Conservation (phyloP, 2,797 vertebrate species). For the Falco berigora region DNA sequence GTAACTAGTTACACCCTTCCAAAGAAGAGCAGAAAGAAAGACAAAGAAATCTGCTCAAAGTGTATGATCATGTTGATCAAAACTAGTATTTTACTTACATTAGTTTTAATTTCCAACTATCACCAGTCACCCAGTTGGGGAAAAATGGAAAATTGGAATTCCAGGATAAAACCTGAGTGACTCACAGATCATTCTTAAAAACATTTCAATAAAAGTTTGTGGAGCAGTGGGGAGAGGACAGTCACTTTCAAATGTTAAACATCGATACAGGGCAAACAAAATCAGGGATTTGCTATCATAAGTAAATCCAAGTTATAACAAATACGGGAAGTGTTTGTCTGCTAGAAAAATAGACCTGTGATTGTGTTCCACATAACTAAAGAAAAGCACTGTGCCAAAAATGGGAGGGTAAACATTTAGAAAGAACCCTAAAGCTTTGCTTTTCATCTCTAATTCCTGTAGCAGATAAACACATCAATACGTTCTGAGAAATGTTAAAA, state of each 20-base stretch:
- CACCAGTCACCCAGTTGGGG: background rate
- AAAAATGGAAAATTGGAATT: background rate
- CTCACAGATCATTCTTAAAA: background rate
- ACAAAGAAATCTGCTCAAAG: background rate
- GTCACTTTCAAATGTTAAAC: background rate
- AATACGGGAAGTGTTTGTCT: background rate
- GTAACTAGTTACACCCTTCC: background rate
- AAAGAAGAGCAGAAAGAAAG: background rate
- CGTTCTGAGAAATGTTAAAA: background rate
- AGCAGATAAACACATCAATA: background rate
- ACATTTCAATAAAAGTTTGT: background rate
- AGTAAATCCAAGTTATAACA: background rate
- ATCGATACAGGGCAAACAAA: background rate
- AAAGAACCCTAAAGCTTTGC: background rate
- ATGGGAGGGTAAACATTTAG: background rate
- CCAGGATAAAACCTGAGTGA: background rate
- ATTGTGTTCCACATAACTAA: background rate
- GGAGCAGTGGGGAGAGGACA: background rate
- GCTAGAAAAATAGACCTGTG: background rate
- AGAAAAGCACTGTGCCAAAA: background rate
- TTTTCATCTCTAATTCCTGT: background rate
- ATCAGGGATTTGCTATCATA: background rate
- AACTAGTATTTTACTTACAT: background rate
- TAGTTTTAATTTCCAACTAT: background rate
- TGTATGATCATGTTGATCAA: background rate